Evolutionary conservation across 2,888 invertebrate species (phyloP).

Genomic region (Polietes domitor): DNA sequence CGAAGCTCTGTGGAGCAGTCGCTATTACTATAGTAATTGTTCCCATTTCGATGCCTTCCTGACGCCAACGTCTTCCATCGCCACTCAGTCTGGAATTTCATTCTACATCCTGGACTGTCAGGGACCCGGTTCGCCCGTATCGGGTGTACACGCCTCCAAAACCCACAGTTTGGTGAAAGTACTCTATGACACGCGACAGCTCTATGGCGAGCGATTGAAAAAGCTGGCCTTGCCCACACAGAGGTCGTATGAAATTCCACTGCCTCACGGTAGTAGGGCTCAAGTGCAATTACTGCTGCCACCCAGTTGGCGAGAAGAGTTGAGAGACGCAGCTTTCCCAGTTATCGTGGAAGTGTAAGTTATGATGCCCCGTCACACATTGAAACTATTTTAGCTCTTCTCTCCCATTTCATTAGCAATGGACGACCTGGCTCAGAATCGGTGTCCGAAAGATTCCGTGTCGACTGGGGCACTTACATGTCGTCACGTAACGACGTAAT

Average conservation of each 20-base stretch:
- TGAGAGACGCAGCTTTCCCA: conserved; percentile 92
- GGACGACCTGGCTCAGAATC: conserved; percentile 95
- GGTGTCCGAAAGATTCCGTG: conserved; percentile 92
- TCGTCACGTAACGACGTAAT: conserved; percentile 94
- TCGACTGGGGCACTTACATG: conserved; percentile 97
- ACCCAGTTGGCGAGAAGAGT: conserved; percentile 92
- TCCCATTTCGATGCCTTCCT: conserved; percentile 92
- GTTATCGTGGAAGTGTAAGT: conserved; percentile 93
- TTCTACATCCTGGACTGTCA: conserved; percentile 92
- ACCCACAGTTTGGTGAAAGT: conserved; percentile 89
- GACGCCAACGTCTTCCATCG: conserved; percentile 82
- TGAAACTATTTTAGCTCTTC: too few species aligned
- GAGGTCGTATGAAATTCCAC: conserved; percentile 91
- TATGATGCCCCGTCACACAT: background rate
- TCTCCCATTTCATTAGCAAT: conserved; percentile 83
- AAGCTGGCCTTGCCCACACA: conserved; percentile 91
- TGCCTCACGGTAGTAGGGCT: conserved; percentile 92
- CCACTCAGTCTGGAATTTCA: conserved; percentile 78
- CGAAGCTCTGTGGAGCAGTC: conserved; percentile 89
- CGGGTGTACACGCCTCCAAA: conserved; percentile 88
- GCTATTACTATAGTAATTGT: conserved; percentile 92
- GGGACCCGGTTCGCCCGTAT: conserved; percentile 94
- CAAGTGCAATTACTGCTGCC: conserved; percentile 93
- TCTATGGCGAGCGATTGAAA: conserved; percentile 85
- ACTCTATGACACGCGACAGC: conserved; percentile 88